A percentile compares a stretch with the other conserved stretches of the same genome.
Evolutionary conservation across 1,140 invertebrate genomes (phyloP).

Genomic region (Periplaneta americana): DNA sequence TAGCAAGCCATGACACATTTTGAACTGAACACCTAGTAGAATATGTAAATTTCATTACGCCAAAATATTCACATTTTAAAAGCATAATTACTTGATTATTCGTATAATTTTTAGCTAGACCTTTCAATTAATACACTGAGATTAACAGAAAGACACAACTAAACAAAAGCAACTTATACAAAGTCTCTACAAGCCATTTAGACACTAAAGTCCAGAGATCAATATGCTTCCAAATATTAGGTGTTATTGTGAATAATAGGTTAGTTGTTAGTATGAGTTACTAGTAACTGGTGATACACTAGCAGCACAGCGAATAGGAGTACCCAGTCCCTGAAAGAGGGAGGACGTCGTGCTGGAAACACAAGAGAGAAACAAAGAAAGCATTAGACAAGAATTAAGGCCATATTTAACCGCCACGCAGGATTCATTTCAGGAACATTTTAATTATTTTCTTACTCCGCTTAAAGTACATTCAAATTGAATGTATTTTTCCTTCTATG

Average conservation of each 20-base stretch:
- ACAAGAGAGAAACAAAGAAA: not conserved
- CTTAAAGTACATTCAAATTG: not conserved
- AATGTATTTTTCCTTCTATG: not conserved
- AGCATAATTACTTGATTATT: too few relatives aligned
- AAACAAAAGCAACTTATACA: not conserved
- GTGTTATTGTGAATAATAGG: not conserved
- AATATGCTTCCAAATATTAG: not conserved
- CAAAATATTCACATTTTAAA: too few relatives aligned
- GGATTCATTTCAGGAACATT: not conserved
- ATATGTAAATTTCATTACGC: not conserved
- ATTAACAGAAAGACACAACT: not conserved
- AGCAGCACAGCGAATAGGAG: not conserved
- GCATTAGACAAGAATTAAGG: not conserved
- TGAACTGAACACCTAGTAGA: too few relatives aligned
- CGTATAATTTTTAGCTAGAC: not conserved
- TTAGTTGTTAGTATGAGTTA: not conserved
- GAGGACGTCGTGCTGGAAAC: not conserved
- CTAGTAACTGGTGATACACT: not conserved
- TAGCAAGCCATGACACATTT: too few relatives aligned
- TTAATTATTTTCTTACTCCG: not conserved
- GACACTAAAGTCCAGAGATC: not conserved
- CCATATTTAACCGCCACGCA: not conserved
- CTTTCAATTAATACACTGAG: not conserved
- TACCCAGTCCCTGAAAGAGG: not conserved
- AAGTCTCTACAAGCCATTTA: not conserved